Evolutionary conservation across 2,797 vertebrate genomes (phyloP).

Genomic region (Alouatta caraya): DNA sequence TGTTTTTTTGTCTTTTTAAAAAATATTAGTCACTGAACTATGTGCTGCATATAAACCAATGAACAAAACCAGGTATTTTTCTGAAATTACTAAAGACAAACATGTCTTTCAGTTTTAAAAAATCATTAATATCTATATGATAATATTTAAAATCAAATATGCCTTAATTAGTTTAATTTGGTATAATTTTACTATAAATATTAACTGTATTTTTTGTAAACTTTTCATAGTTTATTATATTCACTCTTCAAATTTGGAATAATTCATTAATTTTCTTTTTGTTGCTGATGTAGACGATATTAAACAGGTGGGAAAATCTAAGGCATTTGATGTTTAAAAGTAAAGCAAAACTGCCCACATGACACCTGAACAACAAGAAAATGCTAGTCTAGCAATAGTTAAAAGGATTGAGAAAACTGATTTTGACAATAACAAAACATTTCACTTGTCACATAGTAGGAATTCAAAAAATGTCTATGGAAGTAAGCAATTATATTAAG

Average conservation of each 20-base stretch:
- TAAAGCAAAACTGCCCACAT: background rate
- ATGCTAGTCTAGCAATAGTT: background rate
- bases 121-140: background rate
- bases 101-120: background rate
- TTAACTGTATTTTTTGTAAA: background rate
- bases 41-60: background rate
- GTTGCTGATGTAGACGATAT: background rate
- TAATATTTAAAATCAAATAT: background rate
- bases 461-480: background rate
- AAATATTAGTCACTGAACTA: background rate
- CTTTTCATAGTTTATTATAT: background rate
- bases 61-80: background rate
- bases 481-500: background rate
- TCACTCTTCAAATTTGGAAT: background rate
- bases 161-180: background rate
- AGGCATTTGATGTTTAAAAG: background rate
- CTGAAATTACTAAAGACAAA: background rate
- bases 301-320: background rate
- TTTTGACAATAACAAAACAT: background rate
- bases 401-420: background rate
- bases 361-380: background rate
- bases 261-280: background rate
- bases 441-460: background rate
- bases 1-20: background rate
- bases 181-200: background rate